Evolutionary conservation across 2,888 invertebrate species (phyloP), one percentile per base, ranked within the genome.

Genomic region (Lordiphosa andalusiaca): DNA sequence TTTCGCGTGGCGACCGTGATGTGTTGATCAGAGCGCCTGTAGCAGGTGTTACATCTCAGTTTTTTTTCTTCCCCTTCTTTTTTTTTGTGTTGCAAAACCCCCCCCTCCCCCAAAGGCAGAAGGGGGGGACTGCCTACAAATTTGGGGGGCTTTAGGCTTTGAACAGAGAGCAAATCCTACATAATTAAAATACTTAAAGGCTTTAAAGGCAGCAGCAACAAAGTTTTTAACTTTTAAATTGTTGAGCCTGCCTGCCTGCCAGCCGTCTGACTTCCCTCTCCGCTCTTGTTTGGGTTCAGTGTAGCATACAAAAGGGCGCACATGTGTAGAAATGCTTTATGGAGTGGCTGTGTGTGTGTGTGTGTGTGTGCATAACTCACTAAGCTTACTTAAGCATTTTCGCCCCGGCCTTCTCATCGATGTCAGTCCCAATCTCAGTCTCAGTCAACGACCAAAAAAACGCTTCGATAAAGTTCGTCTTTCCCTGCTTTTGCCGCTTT

Each of bases 181-280:
- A 78, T 78, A 82, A 78, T 78, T 78, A 78, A 78, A 78, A 78
- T 75, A 82, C 78, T 78, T 78, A 78, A 82, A 78, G 82, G 82
- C 82, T 78, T 82, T 75, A 75, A 82, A 71, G 72, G 64, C 63
- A 57, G 61, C 16, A 63, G 61, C 71, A 61, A 51, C 48, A 81
- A 81, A 69, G 77, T 75, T 77, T 77, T 73, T 71, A 73, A 78
- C 73, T 78, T 78, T 75, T 66, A 70, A 81, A 77, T 74, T 81
- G 77, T 72, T 81, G 67, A 60, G 61, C 67, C 53, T 23, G 46
- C 55, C n/a, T 49, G 55, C 19, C 53, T 54, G 42, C 53, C 61
- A 41, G 46, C 21, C 1, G 16, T 33, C 39, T 7, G 23, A 25
- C 35, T 35, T 12, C 9, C 16, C 16, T 21, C 25, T 35, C 9